Evolutionary conservation across 1,140 invertebrate genomes (phyloP).

Genomic region (Oedothorax gibbosus): DNA sequence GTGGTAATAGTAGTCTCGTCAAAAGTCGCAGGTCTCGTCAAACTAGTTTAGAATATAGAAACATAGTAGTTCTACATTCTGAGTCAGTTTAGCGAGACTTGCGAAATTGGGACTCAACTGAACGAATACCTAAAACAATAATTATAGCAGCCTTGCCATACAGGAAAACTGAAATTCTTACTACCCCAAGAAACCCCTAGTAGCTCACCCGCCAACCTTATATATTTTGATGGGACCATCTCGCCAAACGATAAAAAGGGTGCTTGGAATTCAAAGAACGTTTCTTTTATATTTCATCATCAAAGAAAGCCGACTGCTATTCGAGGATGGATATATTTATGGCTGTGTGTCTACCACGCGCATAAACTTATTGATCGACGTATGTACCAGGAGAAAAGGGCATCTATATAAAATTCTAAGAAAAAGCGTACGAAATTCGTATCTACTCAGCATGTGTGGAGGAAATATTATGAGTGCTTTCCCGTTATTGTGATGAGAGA

Average conservation of each 20-base stretch:
- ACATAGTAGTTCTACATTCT: no score
- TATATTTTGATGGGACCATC: slow-evolving; percentile 36
- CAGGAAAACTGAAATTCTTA: no score
- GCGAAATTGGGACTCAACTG: no score
- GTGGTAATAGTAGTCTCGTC: no score
- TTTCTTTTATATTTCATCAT: slow-evolving; percentile 33
- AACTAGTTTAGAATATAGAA: no score
- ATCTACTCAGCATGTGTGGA: background rate
- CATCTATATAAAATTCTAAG: background rate
- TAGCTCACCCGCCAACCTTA: background rate
- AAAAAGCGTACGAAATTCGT: background rate
- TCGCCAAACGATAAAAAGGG: background rate
- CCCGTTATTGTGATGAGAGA: background rate
- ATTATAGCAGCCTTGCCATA: no score
- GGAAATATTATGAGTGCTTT: no score
- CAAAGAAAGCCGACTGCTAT: slow-evolving; percentile 15
- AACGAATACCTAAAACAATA: no score
- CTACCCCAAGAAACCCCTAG: background rate
- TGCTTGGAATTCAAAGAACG: slow-evolving; percentile 38
- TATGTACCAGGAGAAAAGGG: background rate
- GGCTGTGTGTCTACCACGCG: background rate
- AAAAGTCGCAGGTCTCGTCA: no score
- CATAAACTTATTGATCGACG: slow-evolving; percentile 33
- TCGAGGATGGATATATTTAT: background rate
- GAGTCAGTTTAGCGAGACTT: no score